Evolutionary conservation across 2,888 invertebrate species (phyloP).

Genomic region (Teinopalpus imperialis): DNA sequence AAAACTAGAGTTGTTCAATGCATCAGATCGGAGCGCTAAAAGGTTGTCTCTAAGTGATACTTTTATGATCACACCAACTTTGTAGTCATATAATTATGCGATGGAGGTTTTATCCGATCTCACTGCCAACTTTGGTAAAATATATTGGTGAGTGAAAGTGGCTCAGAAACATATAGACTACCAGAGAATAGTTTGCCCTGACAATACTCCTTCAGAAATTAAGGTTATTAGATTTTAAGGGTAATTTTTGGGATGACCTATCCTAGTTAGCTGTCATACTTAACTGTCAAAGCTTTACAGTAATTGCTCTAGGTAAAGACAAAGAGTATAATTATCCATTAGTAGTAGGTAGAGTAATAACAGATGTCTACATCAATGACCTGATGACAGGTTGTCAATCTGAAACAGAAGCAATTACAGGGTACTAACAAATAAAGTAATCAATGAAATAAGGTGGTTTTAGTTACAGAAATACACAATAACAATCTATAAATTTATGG

Average conservation of each 20-base stretch:
- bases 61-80: neutral
- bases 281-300: neutral
- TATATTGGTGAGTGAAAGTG: neutral
- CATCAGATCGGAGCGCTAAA: neutral
- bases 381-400: neutral
- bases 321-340: neutral
- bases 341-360: neutral
- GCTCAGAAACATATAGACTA: neutral
- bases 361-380: neutral
- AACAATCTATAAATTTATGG: no score
- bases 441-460: neutral
- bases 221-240: neutral
- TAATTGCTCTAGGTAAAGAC: neutral
- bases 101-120: neutral
- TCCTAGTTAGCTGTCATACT: neutral
- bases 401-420: neutral
- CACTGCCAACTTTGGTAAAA: neutral
- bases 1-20: neutral
- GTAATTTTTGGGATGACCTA: neutral
- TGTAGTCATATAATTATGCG: neutral
- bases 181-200: neutral
- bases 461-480: conserved; percentile 1
- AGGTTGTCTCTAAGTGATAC: neutral
- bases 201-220: neutral
- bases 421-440: neutral